These are phyloP conservation scores for Naso thynnoides DNA, from an alignment of 2,797 vertebrate genomes.

Conservation along the genomic window DNA sequence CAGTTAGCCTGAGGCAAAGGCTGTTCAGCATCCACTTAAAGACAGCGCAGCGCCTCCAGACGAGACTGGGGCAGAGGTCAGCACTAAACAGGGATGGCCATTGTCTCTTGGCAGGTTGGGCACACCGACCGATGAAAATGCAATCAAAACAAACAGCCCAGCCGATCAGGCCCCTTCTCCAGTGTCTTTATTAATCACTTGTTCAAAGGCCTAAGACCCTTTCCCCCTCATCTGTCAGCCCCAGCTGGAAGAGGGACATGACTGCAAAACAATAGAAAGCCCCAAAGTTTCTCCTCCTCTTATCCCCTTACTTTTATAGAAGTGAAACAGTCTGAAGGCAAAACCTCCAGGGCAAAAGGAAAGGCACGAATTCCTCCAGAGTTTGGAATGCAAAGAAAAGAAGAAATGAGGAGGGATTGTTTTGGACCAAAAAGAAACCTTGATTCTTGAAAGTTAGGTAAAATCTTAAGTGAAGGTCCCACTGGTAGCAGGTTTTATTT, in stretches of 20 bases:
- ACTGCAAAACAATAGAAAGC: constrained; percentile 82
- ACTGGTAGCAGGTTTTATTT: background rate
- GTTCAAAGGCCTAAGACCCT: constrained; percentile 80
- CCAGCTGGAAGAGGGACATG: constrained; percentile 79
- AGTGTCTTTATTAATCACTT: constrained; percentile 86
- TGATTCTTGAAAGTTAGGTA: constrained; percentile 4
- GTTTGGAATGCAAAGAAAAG: constrained; percentile 36
- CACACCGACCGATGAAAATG: constrained; percentile 86
- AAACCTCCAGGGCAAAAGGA: constrained; percentile 35
- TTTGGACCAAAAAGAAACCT: background rate
- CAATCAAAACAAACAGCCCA: constrained; percentile 89
- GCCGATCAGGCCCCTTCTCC: constrained; percentile 80
- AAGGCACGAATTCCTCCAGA: constrained; percentile 35
- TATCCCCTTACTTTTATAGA: constrained; percentile 63
- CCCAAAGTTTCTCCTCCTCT: constrained; percentile 70
- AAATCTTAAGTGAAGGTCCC: too few species aligned
- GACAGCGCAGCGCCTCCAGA: constrained; percentile 80
- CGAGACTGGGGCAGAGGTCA: constrained; percentile 83
- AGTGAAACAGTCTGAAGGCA: constrained; percentile 62
- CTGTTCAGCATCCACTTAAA: constrained; percentile 86
- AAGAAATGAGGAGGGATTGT: constrained; percentile 14
- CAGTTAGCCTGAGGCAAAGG: constrained; percentile 82
- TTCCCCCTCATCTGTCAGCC: constrained; percentile 79
- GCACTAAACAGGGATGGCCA: constrained; percentile 82
- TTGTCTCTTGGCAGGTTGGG: constrained; percentile 86